A percentile compares a stretch with the other conserved stretches of the same genome.
These are phyloP conservation scores for Habropoda laboriosa DNA, from an alignment of 1,140 invertebrate genomes.

Conservation along the genomic window DNA sequence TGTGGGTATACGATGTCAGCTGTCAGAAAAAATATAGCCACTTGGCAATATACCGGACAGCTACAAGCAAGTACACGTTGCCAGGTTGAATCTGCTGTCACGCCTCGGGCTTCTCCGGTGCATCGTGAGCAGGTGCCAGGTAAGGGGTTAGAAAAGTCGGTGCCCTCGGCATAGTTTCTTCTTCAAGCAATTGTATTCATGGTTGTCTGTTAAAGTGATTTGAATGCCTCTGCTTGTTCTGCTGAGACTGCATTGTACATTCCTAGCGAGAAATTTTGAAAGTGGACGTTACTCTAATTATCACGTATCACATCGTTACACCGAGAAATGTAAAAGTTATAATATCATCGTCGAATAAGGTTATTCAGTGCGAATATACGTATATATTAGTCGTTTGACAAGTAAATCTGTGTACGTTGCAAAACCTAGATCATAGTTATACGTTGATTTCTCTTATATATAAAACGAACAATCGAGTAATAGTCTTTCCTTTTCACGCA, in stretches of 20 bases:
- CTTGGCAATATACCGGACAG: conserved; percentile 41
- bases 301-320: neutral
- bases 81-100: conserved; percentile 62
- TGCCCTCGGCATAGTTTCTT: conserved; percentile 56
- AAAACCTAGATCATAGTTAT: neutral
- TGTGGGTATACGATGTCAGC: conserved; percentile 7
- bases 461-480: neutral
- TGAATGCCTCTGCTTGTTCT: neutral
- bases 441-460: neutral
- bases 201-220: neutral
- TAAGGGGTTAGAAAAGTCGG: conserved; percentile 59
- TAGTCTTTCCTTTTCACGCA: neutral
- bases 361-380: neutral
- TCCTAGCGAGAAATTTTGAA: neutral
- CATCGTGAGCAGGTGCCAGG: conserved; percentile 65
- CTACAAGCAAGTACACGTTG: conserved; percentile 53
- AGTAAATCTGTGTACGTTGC: neutral
- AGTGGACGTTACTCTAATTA: too few relatives aligned
- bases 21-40: conserved; percentile 46
- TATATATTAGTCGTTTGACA: too few relatives aligned
- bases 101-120: conserved; percentile 55
- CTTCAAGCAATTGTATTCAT: neutral
- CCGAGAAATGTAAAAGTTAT: neutral
- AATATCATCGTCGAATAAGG: neutral
- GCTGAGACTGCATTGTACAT: neutral